Percentiles rank a stretch among this genome's conserved stretches.
Evolutionary conservation across 2,113 vertebrate genomes (phyloP).

Genomic region (Cryptomyrus ogoouensis): DNA sequence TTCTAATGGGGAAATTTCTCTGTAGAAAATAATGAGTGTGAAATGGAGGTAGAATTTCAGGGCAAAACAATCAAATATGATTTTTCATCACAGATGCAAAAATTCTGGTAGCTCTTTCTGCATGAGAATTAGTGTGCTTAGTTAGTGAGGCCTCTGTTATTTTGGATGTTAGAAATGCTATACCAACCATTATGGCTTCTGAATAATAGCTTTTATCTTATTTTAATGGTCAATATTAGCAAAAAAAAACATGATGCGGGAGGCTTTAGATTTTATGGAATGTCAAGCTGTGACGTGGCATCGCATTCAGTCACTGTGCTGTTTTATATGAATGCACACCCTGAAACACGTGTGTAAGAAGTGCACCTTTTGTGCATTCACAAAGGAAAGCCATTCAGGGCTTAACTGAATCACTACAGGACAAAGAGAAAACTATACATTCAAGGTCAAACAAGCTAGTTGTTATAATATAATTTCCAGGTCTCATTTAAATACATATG

Average conservation of each 20-base stretch:
- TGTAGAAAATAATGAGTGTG: not conserved
- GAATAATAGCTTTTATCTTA: slow-evolving; percentile 45
- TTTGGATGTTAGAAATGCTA: slow-evolving; percentile 47
- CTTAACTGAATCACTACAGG: not conserved
- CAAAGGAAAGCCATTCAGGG: not conserved
- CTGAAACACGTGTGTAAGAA: not conserved
- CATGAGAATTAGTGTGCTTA: slow-evolving; percentile 34
- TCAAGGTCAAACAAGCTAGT: not conserved
- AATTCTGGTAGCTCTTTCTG: slow-evolving; percentile 37
- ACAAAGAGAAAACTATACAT: not conserved
- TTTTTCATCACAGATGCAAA: slow-evolving; percentile 22
- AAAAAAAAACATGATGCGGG: not conserved
- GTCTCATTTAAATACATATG: too few species aligned
- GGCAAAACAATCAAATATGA: not conserved
- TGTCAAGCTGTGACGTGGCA: not conserved
- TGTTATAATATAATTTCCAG: too few species aligned
- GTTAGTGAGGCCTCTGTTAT: slow-evolving; percentile 43
- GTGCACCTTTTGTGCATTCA: not conserved
- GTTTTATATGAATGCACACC: not conserved
- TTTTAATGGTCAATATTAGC: slow-evolving; percentile 30
- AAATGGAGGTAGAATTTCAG: not conserved
- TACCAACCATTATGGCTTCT: slow-evolving; percentile 40
- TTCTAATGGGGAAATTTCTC: not conserved
- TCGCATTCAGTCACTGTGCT: not conserved
- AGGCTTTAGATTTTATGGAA: not conserved